These are phyloP conservation scores for Esox lucius DNA, from an alignment of 2,797 vertebrate genomes.

Conservation along the genomic window DNA sequence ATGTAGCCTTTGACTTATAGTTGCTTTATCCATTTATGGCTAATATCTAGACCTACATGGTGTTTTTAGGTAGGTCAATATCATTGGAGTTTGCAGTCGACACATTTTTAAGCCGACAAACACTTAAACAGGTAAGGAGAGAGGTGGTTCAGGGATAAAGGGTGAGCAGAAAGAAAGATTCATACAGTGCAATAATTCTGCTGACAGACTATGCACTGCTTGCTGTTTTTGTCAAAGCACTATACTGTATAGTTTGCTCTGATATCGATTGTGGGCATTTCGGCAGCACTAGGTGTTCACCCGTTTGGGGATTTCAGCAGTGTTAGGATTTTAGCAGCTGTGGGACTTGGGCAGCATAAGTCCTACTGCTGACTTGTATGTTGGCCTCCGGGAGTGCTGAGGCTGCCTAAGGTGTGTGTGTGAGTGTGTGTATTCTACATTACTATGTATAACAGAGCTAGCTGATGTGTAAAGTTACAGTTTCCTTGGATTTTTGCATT, in stretches of 20 bases:
- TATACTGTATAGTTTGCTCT: background rate
- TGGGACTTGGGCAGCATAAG: background rate
- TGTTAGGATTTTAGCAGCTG: slow-evolving; percentile 20
- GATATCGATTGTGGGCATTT: slow-evolving; percentile 6
- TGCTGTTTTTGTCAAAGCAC: background rate
- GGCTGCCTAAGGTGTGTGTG: slow-evolving; percentile 8
- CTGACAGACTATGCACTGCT: slow-evolving; percentile 8
- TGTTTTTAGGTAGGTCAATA: background rate
- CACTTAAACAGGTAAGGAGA: background rate
- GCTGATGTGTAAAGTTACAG: background rate
- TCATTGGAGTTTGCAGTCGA: background rate
- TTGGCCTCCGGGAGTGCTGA: background rate
- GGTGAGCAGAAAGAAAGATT: background rate
- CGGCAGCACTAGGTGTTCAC: background rate
- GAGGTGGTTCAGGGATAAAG: background rate
- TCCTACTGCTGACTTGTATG: slow-evolving; percentile 24
- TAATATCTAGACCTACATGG: background rate
- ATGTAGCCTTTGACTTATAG: background rate
- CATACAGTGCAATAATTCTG: slow-evolving; percentile 2
- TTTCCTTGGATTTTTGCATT: background rate
- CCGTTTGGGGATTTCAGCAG: slow-evolving; percentile 21
- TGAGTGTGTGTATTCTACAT: slow-evolving; percentile 6
- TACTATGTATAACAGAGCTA: too few relatives aligned
- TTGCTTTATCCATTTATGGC: background rate
- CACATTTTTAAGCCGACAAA: slow-evolving; percentile 2